These are phyloP conservation scores for Nannoperca australis DNA, from an alignment of 2,797 vertebrate species.

Conservation along the genomic window DNA sequence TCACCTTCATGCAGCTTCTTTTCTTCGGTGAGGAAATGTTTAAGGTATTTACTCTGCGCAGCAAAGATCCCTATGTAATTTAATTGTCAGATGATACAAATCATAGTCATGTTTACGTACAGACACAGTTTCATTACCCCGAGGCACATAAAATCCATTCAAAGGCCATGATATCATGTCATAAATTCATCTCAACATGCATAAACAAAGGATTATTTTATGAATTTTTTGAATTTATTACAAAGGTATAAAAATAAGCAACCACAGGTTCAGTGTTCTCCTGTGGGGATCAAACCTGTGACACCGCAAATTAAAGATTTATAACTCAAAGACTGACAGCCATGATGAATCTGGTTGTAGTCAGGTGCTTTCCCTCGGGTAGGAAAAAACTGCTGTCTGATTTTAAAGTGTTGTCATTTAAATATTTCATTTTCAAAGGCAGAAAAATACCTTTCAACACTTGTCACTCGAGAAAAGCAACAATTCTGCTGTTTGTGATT, in stretches of 20 bases:
- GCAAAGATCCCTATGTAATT: conserved; percentile 53
- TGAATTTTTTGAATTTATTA: conserved; percentile 22
- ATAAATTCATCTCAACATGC: conserved; percentile 28
- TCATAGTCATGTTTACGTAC: conserved; percentile 42
- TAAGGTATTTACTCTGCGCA: conserved; percentile 46
- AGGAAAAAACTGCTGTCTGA: conserved; percentile 41
- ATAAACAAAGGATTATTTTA: conserved; percentile 33
- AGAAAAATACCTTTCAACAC: conserved; percentile 78
- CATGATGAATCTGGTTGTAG: conserved; percentile 22
- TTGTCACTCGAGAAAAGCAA: conserved; percentile 67
- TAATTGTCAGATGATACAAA: conserved; percentile 69
- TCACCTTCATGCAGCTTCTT: conserved; percentile 89
- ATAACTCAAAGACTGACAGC: conserved; percentile 30
- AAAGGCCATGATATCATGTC: conserved; percentile 34
- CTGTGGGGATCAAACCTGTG: conserved; percentile 26
- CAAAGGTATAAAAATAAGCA: conserved; percentile 21
- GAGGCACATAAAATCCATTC: conserved; percentile 44
- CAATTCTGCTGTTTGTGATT: conserved; percentile 66
- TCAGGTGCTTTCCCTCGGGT: conserved; percentile 56
- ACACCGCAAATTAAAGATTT: conserved; percentile 31
- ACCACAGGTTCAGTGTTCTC: neutral
- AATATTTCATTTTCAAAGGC: conserved; percentile 65
- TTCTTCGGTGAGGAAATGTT: conserved; percentile 72
- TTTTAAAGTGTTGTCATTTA: conserved; percentile 65
- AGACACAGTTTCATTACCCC: conserved; percentile 38